Evolutionary conservation across 2,888 invertebrate genomes (phyloP), one percentile per base, ranked within the genome.

Genomic region (Chaitophorus viminalis): DNA sequence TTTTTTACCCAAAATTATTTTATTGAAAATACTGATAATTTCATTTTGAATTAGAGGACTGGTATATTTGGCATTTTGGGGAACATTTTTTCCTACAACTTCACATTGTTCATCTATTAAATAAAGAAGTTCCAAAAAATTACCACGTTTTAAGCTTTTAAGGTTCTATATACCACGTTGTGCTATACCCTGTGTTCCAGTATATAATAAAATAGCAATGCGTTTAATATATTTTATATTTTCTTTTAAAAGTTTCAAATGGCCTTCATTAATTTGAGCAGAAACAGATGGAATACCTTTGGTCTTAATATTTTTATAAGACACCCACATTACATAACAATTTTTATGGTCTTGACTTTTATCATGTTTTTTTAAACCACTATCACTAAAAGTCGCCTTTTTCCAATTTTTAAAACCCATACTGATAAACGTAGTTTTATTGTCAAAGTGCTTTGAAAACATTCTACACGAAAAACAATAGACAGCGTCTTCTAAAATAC

Each of bases 321-420:
- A 89, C 14, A 31, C 70, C 52, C 46, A 60, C 75, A 86, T 89
- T 29, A 89, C 88, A 70, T 89, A 79, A 85, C 89, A 87, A 33
- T 46, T 78, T 76, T 88, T 75, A 89, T 90, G 89, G 25, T 89
- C 60, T 74, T 60, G 33, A 89, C 88, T 88, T 70, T 75, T 89
- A 46, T 89, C 54, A 83, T 90, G 89, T 31, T 89, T 88, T 89
- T 84, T 88, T n/a, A 90, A 89, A 82, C 85, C 85, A 54, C 52
- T 39, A 76, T 85, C 72, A 52, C 87, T 89, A 36, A 88, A 82
- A 52, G 82, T 85, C 39, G 89, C 90, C 76, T 90, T 89, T 76
- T 90, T 90, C 89, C 89, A 90, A 77, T 89, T 89, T 65, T 70
- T 76, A 78, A 89, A 90, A 74, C 90, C 89, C 33, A 68, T 31